Conservation (phyloP, 2,113 vertebrate genomes). For the Coryphaenoides rupestris region DNA sequence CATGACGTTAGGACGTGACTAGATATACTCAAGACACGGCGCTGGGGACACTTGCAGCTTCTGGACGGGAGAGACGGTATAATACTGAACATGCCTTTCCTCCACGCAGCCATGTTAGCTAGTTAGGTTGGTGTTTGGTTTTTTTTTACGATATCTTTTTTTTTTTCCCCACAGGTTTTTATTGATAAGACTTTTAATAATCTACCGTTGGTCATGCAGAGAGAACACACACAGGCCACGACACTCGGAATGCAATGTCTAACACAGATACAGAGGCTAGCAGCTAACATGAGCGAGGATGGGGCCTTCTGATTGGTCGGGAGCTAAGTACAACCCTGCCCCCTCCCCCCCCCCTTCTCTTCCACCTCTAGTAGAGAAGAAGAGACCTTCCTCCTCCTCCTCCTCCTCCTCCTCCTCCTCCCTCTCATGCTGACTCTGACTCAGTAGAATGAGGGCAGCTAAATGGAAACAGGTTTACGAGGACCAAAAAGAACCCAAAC, state of each 20-base stretch:
- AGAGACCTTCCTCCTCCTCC: no score
- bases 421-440: conserved; percentile 79
- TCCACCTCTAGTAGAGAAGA: no score
- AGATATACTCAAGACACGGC: conserved; percentile 85
- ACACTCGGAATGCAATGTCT: conserved; percentile 99
- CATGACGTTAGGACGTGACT: conserved; percentile 87
- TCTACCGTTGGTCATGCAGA: conserved; percentile 99
- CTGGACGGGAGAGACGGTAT: conserved; percentile 86
- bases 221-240: conserved; percentile 98
- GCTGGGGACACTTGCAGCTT: conserved; percentile 94
- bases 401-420: no score
- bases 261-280: conserved; percentile 92
- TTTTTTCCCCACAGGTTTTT: conserved; percentile 79
- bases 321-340: no score
- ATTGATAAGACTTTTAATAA: conserved; percentile 95
- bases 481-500: conserved; percentile 77
- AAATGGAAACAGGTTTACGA: conserved; percentile 92
- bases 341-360: no score
- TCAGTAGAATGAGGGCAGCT: conserved; percentile 88
- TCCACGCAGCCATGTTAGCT: conserved; percentile 85
- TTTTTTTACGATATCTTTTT: conserved; percentile 77
- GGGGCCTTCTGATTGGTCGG: no score
- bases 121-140: no score
- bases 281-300: conserved; percentile 34
- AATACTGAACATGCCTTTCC: conserved; percentile 98